A percentile compares a stretch with the other conserved stretches of the same genome.
These are phyloP conservation scores for Leptodirus hochenwartii DNA, from an alignment of 2,888 invertebrate species.

Conservation along the genomic window DNA sequence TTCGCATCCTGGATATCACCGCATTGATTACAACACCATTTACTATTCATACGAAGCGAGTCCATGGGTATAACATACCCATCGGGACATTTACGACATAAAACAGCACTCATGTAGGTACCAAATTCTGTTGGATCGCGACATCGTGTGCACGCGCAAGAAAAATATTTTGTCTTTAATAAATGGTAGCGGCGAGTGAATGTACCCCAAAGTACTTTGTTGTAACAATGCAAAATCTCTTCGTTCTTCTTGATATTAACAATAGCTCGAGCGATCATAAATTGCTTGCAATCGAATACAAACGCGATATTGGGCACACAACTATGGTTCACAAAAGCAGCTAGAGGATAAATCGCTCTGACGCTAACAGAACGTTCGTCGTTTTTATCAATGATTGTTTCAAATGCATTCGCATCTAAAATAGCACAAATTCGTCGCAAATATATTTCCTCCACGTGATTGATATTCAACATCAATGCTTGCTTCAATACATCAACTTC, in stretches of 20 bases:
- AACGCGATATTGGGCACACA: conserved; percentile 50
- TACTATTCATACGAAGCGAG: conserved; percentile 29
- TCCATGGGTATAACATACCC: conserved; percentile 32
- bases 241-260: conserved; percentile 36
- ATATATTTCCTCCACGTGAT: conserved; percentile 34
- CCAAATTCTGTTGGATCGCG: conserved; percentile 47
- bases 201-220: conserved; percentile 49
- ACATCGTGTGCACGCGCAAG: conserved; percentile 46
- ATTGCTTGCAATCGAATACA: conserved; percentile 35
- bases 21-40: conserved; percentile 43
- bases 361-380: conserved; percentile 26
- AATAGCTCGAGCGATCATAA: conserved; percentile 41
- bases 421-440: conserved; percentile 39
- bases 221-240: conserved; percentile 48
- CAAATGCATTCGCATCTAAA: conserved; percentile 51
- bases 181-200: conserved; percentile 41
- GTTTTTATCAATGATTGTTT: conserved; percentile 33
- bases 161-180: conserved; percentile 46
- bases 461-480: conserved; percentile 29
- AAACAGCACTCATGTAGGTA: conserved; percentile 20
- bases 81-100: conserved; percentile 27
- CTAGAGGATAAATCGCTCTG: conserved; percentile 46
- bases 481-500: conserved; percentile 38
- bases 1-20: conserved; percentile 28
- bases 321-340: conserved; percentile 48